Evolutionary conservation across 2,797 vertebrate species (phyloP).

Genomic region (Sebastes iracundus): DNA sequence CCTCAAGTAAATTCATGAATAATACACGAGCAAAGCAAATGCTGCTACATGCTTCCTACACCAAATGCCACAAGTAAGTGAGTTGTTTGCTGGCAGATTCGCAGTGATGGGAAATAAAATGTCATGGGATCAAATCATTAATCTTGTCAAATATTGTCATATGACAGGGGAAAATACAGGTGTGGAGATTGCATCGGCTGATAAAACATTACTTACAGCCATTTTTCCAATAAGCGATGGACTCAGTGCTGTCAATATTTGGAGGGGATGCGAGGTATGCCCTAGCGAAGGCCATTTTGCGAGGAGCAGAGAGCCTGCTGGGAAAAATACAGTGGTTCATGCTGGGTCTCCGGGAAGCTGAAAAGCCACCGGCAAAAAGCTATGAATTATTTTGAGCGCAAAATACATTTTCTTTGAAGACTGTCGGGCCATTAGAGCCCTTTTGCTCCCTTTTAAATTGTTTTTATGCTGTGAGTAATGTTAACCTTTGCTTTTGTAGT

Average conservation of each 20-base stretch:
- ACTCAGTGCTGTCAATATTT: slow-evolving; percentile 85
- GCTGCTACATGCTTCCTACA: slow-evolving; percentile 56
- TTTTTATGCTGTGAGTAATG: slow-evolving; percentile 86
- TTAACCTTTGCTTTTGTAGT: slow-evolving; percentile 88
- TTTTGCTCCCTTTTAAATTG: slow-evolving; percentile 87
- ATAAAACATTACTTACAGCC: slow-evolving; percentile 83
- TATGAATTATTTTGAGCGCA: slow-evolving; percentile 88
- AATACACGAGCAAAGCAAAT: slow-evolving; percentile 61
- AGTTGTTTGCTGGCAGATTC: slow-evolving; percentile 72
- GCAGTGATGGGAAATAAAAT: slow-evolving; percentile 78
- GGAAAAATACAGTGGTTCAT: slow-evolving; percentile 88
- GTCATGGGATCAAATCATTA: slow-evolving; percentile 81
- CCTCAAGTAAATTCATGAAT: slow-evolving; percentile 66
- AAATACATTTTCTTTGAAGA: slow-evolving; percentile 89
- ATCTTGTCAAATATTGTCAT: slow-evolving; percentile 81
- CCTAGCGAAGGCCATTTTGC: slow-evolving; percentile 81
- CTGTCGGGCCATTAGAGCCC: slow-evolving; percentile 84
- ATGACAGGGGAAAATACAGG: slow-evolving; percentile 78
- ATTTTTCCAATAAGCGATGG: slow-evolving; percentile 85
- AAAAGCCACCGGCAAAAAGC: slow-evolving; percentile 86
- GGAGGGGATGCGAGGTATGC: slow-evolving; percentile 76
- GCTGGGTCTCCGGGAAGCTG: slow-evolving; percentile 84
- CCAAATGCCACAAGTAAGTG: slow-evolving; percentile 78
- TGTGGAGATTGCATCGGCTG: slow-evolving; percentile 79
- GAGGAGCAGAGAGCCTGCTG: slow-evolving; percentile 84